Evolutionary conservation across 1,140 invertebrate genomes (phyloP).

Genomic region (Aphidius gifuensis): DNA sequence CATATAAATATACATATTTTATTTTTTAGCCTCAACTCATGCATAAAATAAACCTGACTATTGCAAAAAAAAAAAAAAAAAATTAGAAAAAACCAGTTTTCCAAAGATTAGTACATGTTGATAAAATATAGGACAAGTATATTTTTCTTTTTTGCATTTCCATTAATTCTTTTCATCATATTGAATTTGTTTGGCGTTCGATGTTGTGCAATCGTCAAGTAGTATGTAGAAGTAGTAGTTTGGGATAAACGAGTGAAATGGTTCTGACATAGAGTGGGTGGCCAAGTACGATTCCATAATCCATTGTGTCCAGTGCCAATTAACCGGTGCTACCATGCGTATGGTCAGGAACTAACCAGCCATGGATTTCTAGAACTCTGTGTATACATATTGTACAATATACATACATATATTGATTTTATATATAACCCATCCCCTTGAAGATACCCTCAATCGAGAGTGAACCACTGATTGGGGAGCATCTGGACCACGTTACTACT

Average conservation of each 20-base stretch:
- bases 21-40: too few relatives aligned
- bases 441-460: slow-evolving; percentile 27
- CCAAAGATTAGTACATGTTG: too few relatives aligned
- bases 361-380: slow-evolving; percentile 38
- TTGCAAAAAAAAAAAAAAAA: too few relatives aligned
- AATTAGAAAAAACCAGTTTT: too few relatives aligned
- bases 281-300: slow-evolving; percentile 47
- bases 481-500: slow-evolving; percentile 50
- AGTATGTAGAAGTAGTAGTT: too few relatives aligned
- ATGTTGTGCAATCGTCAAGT: too few relatives aligned
- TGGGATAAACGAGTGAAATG: slow-evolving; percentile 40
- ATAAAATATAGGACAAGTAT: too few relatives aligned
- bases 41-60: too few relatives aligned
- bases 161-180: too few relatives aligned
- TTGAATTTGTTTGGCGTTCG: too few relatives aligned
- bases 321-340: slow-evolving; percentile 56
- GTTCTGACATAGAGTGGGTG: slow-evolving; percentile 50
- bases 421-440: background rate
- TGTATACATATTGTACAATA: slow-evolving; percentile 2
- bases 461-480: slow-evolving; percentile 52
- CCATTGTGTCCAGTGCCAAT: slow-evolving; percentile 57
- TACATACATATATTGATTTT: background rate
- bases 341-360: slow-evolving; percentile 52
- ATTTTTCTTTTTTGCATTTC: too few relatives aligned
- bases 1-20: too few relatives aligned